These are phyloP conservation scores for Dysdera silvatica DNA, from an alignment of 1,140 invertebrate species.

Conservation along the genomic window DNA sequence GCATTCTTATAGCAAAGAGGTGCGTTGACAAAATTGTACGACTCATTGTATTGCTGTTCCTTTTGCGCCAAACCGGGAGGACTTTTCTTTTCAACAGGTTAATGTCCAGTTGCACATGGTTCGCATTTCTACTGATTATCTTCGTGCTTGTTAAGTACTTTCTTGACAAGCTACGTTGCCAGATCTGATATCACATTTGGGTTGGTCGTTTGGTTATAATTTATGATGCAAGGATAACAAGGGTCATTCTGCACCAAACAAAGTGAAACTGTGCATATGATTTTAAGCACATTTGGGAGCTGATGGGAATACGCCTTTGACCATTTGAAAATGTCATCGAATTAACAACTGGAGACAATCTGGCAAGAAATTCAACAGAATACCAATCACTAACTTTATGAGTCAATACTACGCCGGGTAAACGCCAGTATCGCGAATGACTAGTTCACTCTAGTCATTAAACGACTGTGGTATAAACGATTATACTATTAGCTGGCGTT, in stretches of 20 bases:
- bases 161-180: neutral
- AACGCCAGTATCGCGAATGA: no score
- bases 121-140: neutral
- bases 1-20: neutral
- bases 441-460: no score
- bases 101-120: neutral
- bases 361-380: neutral
- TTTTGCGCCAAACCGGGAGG: neutral
- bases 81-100: neutral
- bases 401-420: neutral
- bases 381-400: neutral
- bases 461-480: no score
- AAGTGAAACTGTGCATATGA: no score
- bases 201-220: no score
- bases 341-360: neutral
- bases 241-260: no score
- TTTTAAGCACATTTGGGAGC: neutral
- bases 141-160: neutral
- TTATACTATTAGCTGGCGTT: no score
- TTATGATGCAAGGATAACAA: no score
- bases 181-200: neutral
- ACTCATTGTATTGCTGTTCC: neutral
- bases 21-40: neutral
- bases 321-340: neutral
- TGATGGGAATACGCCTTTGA: neutral